Conservation (phyloP, 2,113 vertebrate species). For the Mesocricetus auratus region DNA sequence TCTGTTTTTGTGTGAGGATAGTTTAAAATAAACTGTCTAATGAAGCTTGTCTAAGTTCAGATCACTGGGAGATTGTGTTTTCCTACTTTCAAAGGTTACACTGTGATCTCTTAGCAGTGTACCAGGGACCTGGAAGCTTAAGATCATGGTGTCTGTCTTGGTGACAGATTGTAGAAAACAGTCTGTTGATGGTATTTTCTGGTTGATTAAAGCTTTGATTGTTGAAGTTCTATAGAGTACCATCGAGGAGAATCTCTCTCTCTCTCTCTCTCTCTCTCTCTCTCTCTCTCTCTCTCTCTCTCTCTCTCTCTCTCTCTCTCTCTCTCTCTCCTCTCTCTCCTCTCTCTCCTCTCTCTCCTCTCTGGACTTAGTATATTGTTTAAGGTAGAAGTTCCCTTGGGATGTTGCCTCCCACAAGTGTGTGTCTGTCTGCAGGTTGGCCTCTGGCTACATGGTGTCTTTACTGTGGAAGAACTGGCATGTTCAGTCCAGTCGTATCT, state of each 20-base stretch:
- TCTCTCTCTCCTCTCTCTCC: too few relatives aligned
- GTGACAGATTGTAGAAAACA: constrained; percentile 39
- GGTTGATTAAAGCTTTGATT: constrained; percentile 57
- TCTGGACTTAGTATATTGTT: not conserved
- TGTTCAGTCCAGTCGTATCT: constrained; percentile 8
- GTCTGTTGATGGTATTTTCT: constrained; percentile 34
- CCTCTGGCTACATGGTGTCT: not conserved
- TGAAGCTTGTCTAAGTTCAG: constrained; percentile 28
- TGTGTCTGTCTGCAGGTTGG: constrained; percentile 5
- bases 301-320: too few relatives aligned
- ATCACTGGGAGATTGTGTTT: not conserved
- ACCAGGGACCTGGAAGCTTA: not conserved
- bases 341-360: too few relatives aligned
- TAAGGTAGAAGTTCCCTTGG: not conserved
- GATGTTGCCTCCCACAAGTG: not conserved
- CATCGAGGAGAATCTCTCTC: constrained; percentile 6
- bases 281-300: too few relatives aligned
- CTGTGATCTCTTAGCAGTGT: not conserved
- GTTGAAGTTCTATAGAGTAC: constrained; percentile 59
- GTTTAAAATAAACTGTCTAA: constrained; percentile 54
- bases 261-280: too few relatives aligned
- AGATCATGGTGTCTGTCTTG: constrained; percentile 44
- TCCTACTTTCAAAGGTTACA: constrained; percentile 21
- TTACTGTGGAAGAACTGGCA: constrained; percentile 31
- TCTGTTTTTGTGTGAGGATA: constrained; percentile 37